phyloP scores from a whole-genome alignment of 2,797 vertebrate genomes.

The Tenualosa ilisha region DNA sequence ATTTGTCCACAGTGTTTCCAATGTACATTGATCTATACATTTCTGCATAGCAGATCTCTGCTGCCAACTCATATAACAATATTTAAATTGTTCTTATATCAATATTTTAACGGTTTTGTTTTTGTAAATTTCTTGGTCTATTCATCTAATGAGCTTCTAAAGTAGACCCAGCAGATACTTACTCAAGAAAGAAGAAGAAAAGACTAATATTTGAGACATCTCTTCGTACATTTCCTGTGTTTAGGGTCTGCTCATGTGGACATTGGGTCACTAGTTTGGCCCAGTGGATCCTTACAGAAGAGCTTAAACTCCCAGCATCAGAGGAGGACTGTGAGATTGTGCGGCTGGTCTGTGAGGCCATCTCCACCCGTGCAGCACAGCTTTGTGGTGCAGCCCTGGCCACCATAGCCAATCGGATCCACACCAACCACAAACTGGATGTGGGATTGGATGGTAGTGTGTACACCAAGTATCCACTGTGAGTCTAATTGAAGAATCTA shows the following conservation, averaged over 20 bases:
- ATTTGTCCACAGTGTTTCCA: not conserved
- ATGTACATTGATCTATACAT: no score
- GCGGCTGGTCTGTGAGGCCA: constrained; percentile 66
- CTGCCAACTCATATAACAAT: no score
- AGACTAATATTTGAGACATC: no score
- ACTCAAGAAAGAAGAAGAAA: no score
- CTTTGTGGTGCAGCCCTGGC: constrained; percentile 79
- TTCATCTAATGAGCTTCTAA: no score
- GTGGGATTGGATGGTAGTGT: constrained; percentile 79
- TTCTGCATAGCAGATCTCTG: no score
- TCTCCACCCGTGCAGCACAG: constrained; percentile 70
- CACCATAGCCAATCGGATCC: constrained; percentile 72
- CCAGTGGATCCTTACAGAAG: constrained; percentile 53
- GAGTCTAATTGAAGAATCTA: no score
- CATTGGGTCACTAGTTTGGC: no score
- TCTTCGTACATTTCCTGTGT: not conserved
- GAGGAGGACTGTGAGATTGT: constrained; percentile 66
- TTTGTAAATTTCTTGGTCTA: no score
- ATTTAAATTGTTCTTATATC: no score
- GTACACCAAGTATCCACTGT: constrained; percentile 70
- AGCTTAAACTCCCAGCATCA: constrained; percentile 63
- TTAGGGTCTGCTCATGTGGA: not conserved
- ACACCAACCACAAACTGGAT: constrained; percentile 60
- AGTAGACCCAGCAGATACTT: no score
- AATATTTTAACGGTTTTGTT: no score